Evolutionary conservation across 1,140 invertebrate genomes (phyloP).

Genomic region (Calosoma granatense): DNA sequence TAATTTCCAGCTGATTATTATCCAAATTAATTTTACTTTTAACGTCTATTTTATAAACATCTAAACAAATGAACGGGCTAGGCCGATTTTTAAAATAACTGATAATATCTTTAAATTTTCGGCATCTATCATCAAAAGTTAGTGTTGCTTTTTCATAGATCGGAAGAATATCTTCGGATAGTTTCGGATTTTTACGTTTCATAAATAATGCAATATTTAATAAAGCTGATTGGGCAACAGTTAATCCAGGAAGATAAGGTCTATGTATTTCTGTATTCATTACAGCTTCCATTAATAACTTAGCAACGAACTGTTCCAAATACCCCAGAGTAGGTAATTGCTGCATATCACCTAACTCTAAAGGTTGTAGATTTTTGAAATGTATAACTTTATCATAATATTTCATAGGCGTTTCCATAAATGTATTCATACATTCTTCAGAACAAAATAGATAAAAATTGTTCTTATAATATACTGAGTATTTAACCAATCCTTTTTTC

Average conservation of each 20-base stretch:
- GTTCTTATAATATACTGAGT: conserved; percentile 34
- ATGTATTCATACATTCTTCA: conserved; percentile 37
- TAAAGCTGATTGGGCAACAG: conserved; percentile 35
- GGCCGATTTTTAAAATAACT: conserved; percentile 21
- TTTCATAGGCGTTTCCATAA: conserved; percentile 34
- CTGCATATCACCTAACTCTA: conserved; percentile 27
- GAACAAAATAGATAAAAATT: conserved; percentile 44
- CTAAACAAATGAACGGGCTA: conserved; percentile 32
- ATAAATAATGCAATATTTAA: conserved; percentile 42
- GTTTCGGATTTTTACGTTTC: conserved; percentile 39
- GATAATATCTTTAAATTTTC: conserved; percentile 27
- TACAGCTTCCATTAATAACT: conserved; percentile 38
- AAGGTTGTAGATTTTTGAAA: background rate
- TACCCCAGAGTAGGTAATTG: conserved; percentile 42
- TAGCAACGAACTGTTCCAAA: conserved; percentile 44
- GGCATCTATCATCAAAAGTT: conserved; percentile 33
- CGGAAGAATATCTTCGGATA: conserved; percentile 19
- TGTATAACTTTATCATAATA: conserved; percentile 31
- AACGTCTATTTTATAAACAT: no score
- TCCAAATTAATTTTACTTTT: no score
- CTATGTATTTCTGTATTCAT: conserved; percentile 36
- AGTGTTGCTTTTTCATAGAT: conserved; percentile 33
- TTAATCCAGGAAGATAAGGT: conserved; percentile 45
- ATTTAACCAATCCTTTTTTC: conserved; percentile 32
- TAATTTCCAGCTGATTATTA: no score